Evolutionary conservation across 1,140 invertebrate genomes (phyloP).

Genomic region (Anoplolepis gracilipes): DNA sequence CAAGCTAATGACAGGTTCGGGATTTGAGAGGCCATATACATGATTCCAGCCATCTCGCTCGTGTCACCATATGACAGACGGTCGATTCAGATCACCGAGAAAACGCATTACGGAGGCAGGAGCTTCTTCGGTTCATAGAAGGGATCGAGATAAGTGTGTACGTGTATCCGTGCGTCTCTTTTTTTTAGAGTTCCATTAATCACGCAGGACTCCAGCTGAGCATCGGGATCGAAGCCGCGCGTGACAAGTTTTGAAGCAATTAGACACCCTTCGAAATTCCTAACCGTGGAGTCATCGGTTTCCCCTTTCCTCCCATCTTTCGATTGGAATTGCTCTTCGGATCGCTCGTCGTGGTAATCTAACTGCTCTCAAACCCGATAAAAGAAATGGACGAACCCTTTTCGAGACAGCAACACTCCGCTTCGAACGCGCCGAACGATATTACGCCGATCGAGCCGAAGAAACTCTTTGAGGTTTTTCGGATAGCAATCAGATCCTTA

Average conservation of each 20-base stretch:
- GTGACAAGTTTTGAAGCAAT: constrained; percentile 81
- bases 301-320: too few relatives aligned
- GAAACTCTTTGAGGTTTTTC: constrained; percentile 63
- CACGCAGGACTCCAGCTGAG: constrained; percentile 61
- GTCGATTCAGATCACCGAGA: constrained; percentile 52
- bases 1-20: constrained; percentile 53
- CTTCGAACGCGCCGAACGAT: constrained; percentile 46
- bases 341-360: constrained; percentile 53
- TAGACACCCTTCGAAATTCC: constrained; percentile 80
- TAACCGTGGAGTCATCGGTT: constrained; percentile 60
- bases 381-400: constrained; percentile 59
- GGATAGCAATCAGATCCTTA: constrained; percentile 58
- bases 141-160: constrained; percentile 64
- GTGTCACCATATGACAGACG: constrained; percentile 53
- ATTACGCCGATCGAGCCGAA: constrained; percentile 50
- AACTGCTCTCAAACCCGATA: constrained; percentile 56
- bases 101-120: constrained; percentile 66
- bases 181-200: constrained; percentile 69
- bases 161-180: constrained; percentile 7
- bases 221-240: constrained; percentile 67
- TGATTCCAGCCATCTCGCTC: constrained; percentile 32
- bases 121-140: constrained; percentile 34
- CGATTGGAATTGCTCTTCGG: constrained; percentile 48
- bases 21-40: constrained; percentile 33
- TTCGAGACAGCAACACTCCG: constrained; percentile 54